Conservation (phyloP, 2,113 vertebrate genomes). For the Nycticebus coucang region DNA sequence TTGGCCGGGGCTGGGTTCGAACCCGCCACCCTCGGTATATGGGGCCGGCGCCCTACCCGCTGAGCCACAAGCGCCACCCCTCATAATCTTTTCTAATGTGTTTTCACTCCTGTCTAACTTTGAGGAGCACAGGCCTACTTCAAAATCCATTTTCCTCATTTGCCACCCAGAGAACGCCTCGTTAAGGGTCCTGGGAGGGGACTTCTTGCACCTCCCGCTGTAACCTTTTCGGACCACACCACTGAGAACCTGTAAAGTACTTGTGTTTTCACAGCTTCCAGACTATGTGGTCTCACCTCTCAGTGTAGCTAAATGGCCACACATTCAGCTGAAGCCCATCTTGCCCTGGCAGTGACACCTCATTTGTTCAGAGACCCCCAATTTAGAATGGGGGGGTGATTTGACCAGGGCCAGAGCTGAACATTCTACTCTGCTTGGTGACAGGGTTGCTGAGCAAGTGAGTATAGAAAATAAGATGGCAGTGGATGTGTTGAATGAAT, state of each 20-base stretch:
- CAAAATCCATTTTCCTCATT: background rate
- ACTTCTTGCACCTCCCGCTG: rapidly evolving
- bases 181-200: background rate
- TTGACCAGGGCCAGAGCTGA: background rate
- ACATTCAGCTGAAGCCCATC: background rate
- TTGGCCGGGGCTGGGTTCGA: too few species aligned
- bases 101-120: slow-evolving; percentile 25
- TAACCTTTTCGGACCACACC: background rate
- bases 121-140: background rate
- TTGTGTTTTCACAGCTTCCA: background rate
- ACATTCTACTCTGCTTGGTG: background rate
- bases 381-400: background rate
- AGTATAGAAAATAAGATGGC: background rate
- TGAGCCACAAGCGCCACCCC: too few species aligned
- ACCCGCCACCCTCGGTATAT: too few species aligned
- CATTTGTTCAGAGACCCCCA: background rate
- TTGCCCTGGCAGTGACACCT: background rate
- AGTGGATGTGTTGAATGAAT: background rate
- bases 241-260: background rate
- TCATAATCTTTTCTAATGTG: slow-evolving; percentile 47
- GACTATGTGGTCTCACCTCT: rapidly evolving
- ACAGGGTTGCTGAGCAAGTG: background rate
- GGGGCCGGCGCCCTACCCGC: too few species aligned
- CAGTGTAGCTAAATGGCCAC: background rate
- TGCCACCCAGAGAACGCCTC: background rate